Evolutionary conservation across 2,888 invertebrate species (phyloP).

Genomic region (Ellobium chinense): DNA sequence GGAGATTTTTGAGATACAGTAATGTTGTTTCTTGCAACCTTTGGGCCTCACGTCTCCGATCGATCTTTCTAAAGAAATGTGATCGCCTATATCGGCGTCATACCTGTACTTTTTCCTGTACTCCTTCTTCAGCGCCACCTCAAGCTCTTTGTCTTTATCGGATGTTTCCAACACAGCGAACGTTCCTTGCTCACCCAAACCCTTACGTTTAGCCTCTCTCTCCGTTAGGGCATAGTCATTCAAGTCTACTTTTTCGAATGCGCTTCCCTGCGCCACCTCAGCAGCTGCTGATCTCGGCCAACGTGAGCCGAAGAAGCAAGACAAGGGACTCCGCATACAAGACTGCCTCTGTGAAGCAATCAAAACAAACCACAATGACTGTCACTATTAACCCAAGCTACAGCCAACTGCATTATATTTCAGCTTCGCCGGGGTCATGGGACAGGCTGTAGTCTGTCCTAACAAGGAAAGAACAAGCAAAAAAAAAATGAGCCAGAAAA

Average conservation of each 20-base stretch:
- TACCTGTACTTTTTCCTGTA: background rate
- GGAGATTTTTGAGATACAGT: constrained; percentile 17
- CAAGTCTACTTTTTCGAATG: constrained; percentile 5
- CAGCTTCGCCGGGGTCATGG: too few relatives aligned
- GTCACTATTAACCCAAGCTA: too few relatives aligned
- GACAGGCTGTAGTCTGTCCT: too few relatives aligned
- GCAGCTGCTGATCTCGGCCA: too few relatives aligned
- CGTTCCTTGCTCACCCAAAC: constrained; percentile 24
- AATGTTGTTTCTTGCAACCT: constrained; percentile 9
- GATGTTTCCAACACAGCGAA: background rate
- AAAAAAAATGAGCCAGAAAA: too few relatives aligned
- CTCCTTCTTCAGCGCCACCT: background rate
- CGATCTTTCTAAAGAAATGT: constrained; percentile 16
- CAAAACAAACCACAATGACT: too few relatives aligned
- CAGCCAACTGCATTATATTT: too few relatives aligned
- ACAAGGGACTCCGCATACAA: too few relatives aligned
- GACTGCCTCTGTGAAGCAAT: too few relatives aligned
- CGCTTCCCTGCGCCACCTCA: too few relatives aligned
- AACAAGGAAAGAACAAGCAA: too few relatives aligned
- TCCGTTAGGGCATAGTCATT: constrained; percentile 32
- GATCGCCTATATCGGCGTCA: constrained; percentile 19
- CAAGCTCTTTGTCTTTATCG: background rate
- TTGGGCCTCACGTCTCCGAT: constrained; percentile 7
- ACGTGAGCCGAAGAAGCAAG: too few relatives aligned
- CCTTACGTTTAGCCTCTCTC: constrained; percentile 10